These are phyloP conservation scores for Meghimatium bilineatum DNA, from an alignment of 2,888 invertebrate species.

Conservation along the genomic window DNA sequence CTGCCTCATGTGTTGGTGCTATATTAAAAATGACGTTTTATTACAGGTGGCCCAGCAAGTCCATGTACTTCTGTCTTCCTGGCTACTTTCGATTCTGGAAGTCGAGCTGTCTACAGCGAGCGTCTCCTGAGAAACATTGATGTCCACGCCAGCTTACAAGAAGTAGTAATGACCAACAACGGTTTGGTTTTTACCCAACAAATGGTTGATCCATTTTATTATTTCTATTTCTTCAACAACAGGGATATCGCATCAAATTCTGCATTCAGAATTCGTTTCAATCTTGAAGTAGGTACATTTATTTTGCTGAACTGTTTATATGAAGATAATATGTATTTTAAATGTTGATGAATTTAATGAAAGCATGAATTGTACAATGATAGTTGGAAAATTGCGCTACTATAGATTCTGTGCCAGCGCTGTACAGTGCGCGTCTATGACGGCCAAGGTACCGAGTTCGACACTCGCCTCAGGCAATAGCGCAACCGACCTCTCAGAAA, in stretches of 20 bases:
- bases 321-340: too few relatives aligned
- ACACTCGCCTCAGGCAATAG: too few relatives aligned
- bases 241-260: neutral
- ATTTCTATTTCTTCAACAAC: slow-evolving; percentile 41
- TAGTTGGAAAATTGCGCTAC: too few relatives aligned
- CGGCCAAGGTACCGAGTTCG: too few relatives aligned
- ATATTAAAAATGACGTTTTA: too few relatives aligned
- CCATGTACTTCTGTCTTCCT: slow-evolving; percentile 34
- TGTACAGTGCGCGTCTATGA: too few relatives aligned
- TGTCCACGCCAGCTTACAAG: slow-evolving; percentile 3
- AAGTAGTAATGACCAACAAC: slow-evolving; percentile 13
- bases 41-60: slow-evolving; percentile 2
- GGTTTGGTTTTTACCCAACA: slow-evolving; percentile 11
- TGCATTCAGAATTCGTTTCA: slow-evolving; percentile 31
- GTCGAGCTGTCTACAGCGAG: slow-evolving; percentile 29
- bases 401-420: too few relatives aligned
- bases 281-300: slow-evolving; percentile 14
- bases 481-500: too few relatives aligned
- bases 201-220: slow-evolving; percentile 17
- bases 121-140: neutral
- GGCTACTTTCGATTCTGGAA: slow-evolving; percentile 24
- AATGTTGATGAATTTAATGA: too few relatives aligned
- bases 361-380: too few relatives aligned
- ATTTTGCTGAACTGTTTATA: too few relatives aligned
- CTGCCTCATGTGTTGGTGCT: too few relatives aligned